Evolutionary conservation across 2,797 vertebrate species (phyloP).

Genomic region (Prionace glauca): DNA sequence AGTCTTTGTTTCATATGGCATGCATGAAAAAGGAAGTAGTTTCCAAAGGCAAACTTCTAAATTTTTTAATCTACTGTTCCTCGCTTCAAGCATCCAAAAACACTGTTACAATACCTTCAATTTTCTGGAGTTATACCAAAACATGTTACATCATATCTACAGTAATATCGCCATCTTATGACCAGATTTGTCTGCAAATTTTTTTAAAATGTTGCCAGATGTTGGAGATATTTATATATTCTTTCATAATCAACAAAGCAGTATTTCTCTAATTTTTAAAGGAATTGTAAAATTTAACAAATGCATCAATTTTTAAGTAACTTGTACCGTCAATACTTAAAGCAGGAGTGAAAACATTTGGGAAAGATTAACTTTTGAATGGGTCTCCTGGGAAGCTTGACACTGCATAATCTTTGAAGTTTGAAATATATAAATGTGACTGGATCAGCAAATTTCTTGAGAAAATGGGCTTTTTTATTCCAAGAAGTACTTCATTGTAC

Average conservation of each 20-base stretch:
- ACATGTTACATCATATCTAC: constrained; percentile 10
- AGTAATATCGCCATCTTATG: constrained; percentile 36
- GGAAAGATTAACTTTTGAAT: background rate
- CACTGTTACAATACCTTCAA: background rate
- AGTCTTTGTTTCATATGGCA: too few relatives aligned
- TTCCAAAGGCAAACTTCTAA: background rate
- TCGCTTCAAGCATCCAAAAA: background rate
- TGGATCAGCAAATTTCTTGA: background rate
- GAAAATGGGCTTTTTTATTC: background rate
- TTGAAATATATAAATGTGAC: background rate
- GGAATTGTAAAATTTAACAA: background rate
- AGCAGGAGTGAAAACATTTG: background rate
- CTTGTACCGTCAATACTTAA: background rate
- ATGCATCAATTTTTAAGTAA: background rate
- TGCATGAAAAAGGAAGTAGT: background rate
- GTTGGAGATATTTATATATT: background rate
- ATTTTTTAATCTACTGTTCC: background rate
- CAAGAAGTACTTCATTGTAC: background rate
- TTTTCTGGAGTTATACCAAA: constrained; percentile 10
- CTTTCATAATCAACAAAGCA: background rate
- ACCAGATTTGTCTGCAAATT: background rate
- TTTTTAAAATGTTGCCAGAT: background rate
- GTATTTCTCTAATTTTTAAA: background rate
- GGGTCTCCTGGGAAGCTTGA: background rate
- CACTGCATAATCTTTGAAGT: background rate